phyloP scores from a whole-genome alignment of 2,797 vertebrate genomes.

The Ibycter americanus region DNA sequence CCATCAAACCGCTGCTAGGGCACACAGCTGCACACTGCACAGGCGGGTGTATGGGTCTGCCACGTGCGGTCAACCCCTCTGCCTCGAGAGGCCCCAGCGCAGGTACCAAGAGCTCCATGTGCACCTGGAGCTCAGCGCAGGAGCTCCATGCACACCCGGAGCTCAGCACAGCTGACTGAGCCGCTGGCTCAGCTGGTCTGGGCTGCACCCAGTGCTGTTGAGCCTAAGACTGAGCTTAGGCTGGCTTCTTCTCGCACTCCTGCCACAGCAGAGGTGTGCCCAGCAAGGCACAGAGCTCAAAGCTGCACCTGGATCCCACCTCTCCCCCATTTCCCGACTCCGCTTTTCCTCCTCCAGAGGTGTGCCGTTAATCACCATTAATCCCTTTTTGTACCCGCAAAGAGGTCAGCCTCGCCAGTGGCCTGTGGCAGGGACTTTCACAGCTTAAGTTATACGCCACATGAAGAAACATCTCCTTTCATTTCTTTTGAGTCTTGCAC shows the following conservation, averaged over 20 bases:
- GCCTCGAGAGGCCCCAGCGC: background rate
- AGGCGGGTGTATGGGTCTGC: background rate
- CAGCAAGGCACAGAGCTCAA: background rate
- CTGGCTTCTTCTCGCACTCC: background rate
- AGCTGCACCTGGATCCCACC: background rate
- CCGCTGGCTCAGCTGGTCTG: background rate
- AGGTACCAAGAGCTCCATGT: background rate
- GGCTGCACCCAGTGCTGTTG: background rate
- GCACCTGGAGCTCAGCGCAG: background rate
- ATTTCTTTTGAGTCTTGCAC: background rate
- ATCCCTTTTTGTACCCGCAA: background rate
- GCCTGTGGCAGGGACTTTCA: background rate
- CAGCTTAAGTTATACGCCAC: fast-evolving
- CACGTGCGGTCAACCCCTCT: background rate
- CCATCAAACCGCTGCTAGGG: background rate
- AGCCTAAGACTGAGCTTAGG: background rate
- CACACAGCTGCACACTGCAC: fast-evolving
- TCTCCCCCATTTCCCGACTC: fast-evolving
- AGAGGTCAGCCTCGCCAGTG: background rate
- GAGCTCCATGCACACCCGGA: background rate
- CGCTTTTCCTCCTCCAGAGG: background rate
- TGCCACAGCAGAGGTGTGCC: background rate
- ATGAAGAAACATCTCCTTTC: background rate
- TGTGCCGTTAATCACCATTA: background rate
- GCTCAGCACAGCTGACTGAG: background rate